A percentile compares a stretch with the other conserved stretches of the same genome.
These are phyloP conservation scores for Atta colombica DNA, from an alignment of 1,140 invertebrate species.

Conservation along the genomic window DNA sequence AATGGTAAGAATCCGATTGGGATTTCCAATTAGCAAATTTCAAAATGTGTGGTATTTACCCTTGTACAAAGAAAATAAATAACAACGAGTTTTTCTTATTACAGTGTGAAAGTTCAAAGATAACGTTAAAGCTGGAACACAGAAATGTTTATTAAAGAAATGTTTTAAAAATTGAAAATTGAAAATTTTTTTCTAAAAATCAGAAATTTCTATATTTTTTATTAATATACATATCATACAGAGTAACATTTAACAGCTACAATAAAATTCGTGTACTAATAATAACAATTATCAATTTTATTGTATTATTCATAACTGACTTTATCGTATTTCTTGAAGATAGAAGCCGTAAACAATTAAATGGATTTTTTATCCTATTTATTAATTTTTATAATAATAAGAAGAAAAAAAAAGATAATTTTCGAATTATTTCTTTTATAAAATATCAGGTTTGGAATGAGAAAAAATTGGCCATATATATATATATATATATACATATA, in stretches of 20 bases:
- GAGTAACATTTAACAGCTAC: not conserved
- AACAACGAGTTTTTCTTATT: not conserved
- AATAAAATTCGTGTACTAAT: not conserved
- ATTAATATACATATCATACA: not conserved
- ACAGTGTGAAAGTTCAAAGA: not conserved
- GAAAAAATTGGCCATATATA: no score
- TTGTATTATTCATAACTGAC: not conserved
- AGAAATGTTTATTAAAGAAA: not conserved
- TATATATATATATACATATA: no score
- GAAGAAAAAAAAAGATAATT: no score
- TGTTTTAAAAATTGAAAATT: not conserved
- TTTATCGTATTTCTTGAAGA: not conserved
- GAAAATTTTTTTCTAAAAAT: not conserved
- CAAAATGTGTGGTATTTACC: not conserved
- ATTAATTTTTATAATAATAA: not conserved
- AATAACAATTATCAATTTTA: not conserved
- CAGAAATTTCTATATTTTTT: not conserved
- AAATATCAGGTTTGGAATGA: no score
- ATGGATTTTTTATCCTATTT: not conserved
- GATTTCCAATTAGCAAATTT: not conserved
- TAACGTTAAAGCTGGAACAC: not conserved
- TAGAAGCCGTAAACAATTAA: not conserved
- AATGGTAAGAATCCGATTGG: not conserved
- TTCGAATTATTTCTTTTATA: no score
- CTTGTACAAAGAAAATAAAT: not conserved